Evolutionary conservation across 2,113 vertebrate genomes (phyloP), one percentile per base, ranked within the genome.

Genomic region (Spea multiplicata): DNA sequence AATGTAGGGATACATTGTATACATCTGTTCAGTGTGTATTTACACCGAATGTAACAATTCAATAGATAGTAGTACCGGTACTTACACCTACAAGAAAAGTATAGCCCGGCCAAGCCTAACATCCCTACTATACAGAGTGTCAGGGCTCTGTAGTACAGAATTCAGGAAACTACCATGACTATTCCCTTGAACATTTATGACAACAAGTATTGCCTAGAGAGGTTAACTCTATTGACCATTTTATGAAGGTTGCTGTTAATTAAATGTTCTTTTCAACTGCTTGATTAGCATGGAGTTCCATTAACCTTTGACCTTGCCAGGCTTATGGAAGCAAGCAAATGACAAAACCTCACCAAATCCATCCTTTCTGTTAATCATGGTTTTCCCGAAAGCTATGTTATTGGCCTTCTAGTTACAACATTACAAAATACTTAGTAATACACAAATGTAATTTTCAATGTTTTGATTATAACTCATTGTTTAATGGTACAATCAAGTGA

Each of bases 241-340:
- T 7, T 71, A 52, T 64, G 68, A 64, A 71, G 68, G 68, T 71
- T 64, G 69, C 17, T 48, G 76, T 71, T 78, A 78, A 78, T 78
- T 71, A 78, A 71, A 78, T 78, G 66, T 69, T 71, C 46, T 71
- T 46, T 71, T 71, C 57, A 71, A 78, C 16, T 50, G 55, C 17
- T 64, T 71, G 46, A 71, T 78, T 78, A 71, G 55, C 76, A 78
- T 7, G n/a, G 44, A 64, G 17, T 66, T 16, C 16, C 70, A 71
- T 72, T 78, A 78, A 78, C 76, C 76, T 78, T 65, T 78, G 76
- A 78, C 68, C 76, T 52, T 16, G 46, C n/a, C 46, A 72, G 48
- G 65, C 16, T 10, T 45, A 71, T 13, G 67, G 57, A 71, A 14
- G 55, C n/a, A 64, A 44, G 44, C 9, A 30, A 75, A 52, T 75